Percentiles rank a stretch among this genome's conserved stretches.
Evolutionary conservation across 1,140 invertebrate species (phyloP).

Genomic region (Drosophila varians): DNA sequence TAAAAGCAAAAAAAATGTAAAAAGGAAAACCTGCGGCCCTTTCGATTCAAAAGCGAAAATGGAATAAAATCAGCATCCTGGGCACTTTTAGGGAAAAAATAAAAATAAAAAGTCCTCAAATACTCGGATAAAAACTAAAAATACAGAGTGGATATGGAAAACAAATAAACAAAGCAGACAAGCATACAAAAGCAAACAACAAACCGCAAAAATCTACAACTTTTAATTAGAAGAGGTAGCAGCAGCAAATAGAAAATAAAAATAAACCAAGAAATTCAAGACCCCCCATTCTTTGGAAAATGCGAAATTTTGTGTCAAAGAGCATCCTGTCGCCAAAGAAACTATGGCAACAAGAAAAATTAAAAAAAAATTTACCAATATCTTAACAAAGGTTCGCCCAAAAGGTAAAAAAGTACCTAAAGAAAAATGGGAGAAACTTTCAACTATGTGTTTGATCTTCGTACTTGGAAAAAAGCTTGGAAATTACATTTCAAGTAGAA

Average conservation of each 20-base stretch:
- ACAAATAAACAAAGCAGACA: slow-evolving; percentile 28
- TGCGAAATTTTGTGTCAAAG: slow-evolving; percentile 3
- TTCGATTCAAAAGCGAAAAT: not conserved
- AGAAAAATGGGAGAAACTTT: not conserved
- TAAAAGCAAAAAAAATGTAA: not conserved
- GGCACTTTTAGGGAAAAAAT: not conserved
- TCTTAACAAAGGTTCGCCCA: slow-evolving; percentile 6
- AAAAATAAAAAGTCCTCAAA: not conserved
- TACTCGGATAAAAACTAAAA: not conserved
- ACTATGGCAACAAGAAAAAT: slow-evolving; percentile 15
- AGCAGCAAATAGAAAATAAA: slow-evolving; percentile 2
- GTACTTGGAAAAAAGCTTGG: too few relatives aligned
- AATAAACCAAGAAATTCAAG: slow-evolving; percentile 15
- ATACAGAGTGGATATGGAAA: not conserved
- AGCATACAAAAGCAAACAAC: slow-evolving; percentile 29
- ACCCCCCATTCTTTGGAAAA: not conserved
- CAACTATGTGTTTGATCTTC: not conserved
- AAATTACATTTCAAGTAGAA: not conserved
- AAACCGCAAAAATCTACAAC: slow-evolving; percentile 56
- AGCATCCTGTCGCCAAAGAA: not conserved
- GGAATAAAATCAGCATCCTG: not conserved
- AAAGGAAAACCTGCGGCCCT: not conserved
- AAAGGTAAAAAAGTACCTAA: slow-evolving; percentile 3
- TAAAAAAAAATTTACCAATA: slow-evolving; percentile 36
- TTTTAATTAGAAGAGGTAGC: slow-evolving; percentile 60